Conservation (phyloP, 2,888 invertebrate genomes). For the Drosophila histrio region DNA sequence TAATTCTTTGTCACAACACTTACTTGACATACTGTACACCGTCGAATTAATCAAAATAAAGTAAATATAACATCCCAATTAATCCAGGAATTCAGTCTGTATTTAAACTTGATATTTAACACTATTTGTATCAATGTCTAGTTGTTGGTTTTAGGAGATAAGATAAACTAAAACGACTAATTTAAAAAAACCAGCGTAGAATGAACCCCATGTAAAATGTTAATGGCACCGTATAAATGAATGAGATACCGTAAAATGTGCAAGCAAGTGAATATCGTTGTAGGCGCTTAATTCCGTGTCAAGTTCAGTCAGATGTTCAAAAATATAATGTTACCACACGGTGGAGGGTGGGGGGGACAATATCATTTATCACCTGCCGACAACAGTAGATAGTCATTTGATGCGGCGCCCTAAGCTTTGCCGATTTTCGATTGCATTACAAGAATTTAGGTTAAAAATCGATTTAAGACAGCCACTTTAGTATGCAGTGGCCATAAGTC, state of each 20-base stretch:
- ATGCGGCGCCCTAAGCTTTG: conserved; percentile 15
- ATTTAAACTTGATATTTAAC: neutral
- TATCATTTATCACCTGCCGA: neutral
- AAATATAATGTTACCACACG: conserved; percentile 1
- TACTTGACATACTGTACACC: too few species aligned
- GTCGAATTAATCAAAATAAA: neutral
- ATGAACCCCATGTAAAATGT: neutral
- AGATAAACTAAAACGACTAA: neutral
- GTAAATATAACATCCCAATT: neutral
- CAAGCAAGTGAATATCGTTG: conserved; percentile 5
- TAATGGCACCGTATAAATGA: neutral
- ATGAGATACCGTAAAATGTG: neutral
- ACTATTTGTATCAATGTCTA: neutral
- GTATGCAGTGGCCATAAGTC: conserved; percentile 45
- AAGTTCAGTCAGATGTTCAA: conserved; percentile 2
- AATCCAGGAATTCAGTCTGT: neutral
- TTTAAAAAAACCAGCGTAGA: neutral
- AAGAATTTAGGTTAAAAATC: conserved; percentile 68
- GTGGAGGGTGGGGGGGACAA: neutral
- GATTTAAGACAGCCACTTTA: conserved; percentile 60
- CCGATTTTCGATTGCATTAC: conserved; percentile 49
- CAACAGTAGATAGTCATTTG: neutral
- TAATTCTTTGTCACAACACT: too few species aligned
- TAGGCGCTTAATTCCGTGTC: conserved; percentile 10
- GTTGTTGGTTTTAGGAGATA: neutral